Percentiles rank a stretch among this genome's conserved stretches.
Evolutionary conservation across 2,888 invertebrate genomes (phyloP).

Genomic region (Phorcus lineatus): DNA sequence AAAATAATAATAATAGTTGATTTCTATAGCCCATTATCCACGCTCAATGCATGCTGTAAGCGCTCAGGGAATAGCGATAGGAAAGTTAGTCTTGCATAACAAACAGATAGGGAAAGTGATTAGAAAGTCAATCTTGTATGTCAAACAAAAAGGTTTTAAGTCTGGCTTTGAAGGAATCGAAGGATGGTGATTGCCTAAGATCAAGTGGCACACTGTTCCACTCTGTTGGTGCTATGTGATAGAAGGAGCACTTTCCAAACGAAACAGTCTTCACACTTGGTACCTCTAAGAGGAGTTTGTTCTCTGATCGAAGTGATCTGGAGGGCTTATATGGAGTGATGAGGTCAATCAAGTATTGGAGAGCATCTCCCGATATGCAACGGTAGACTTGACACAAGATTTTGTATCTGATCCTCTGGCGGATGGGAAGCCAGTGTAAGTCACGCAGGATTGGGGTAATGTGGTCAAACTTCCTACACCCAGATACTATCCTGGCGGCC

Average conservation of each 20-base stretch:
- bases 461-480: background rate
- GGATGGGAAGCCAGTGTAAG: background rate
- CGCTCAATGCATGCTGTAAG: too few species aligned
- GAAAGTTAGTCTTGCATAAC: too few species aligned
- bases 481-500: background rate
- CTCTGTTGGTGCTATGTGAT: background rate
- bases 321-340: background rate
- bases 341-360: background rate
- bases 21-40: too few species aligned
- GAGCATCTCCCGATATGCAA: background rate
- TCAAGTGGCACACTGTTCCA: background rate
- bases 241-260: background rate
- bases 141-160: too few species aligned
- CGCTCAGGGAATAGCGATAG: too few species aligned
- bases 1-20: too few species aligned
- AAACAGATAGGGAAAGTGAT: too few species aligned
- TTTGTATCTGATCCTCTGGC: background rate
- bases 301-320: background rate
- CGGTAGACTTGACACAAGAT: background rate
- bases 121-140: too few species aligned
- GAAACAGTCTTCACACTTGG: background rate
- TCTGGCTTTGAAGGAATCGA: too few species aligned
- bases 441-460: background rate
- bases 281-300: background rate
- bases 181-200: background rate